phyloP scores from a whole-genome alignment of 1,140 invertebrate genomes.

The Amyelois transitella region DNA sequence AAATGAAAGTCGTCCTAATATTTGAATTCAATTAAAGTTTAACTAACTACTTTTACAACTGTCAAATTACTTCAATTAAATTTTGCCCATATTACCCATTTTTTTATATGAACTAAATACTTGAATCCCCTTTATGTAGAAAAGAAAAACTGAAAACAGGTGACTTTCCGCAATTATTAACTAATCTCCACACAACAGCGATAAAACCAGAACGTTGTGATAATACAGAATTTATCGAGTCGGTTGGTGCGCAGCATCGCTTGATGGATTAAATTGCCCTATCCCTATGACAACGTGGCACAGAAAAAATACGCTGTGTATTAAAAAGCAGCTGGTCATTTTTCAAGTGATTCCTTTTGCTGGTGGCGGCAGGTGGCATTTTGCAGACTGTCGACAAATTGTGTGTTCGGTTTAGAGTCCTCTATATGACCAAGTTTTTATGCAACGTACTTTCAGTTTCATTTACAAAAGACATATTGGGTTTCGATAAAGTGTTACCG shows the following conservation, averaged over 20 bases:
- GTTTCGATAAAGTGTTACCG: no score
- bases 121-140: background rate
- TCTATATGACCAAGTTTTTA: no score
- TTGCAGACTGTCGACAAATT: conserved; percentile 37
- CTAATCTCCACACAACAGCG: conserved; percentile 56
- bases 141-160: background rate
- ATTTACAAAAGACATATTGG: no score
- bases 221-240: conserved; percentile 69
- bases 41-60: no score
- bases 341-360: conserved; percentile 74
- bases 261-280: conserved; percentile 76
- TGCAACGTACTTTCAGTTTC: no score
- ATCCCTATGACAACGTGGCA: conserved; percentile 74
- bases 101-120: no score
- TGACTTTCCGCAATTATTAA: conserved; percentile 6
- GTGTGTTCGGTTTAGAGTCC: conserved; percentile 51
- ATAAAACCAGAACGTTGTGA: conserved; percentile 66
- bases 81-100: no score
- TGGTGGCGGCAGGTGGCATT: conserved; percentile 59
- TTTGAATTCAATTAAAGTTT: no score
- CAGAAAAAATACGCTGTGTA: conserved; percentile 72
- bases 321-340: conserved; percentile 75
- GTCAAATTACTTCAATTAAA: no score
- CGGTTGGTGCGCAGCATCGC: conserved; percentile 51
- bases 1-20: no score